Base-by-base conservation (phyloP, 2,113 vertebrate species). In the Ictalurus furcatus region DNA sequence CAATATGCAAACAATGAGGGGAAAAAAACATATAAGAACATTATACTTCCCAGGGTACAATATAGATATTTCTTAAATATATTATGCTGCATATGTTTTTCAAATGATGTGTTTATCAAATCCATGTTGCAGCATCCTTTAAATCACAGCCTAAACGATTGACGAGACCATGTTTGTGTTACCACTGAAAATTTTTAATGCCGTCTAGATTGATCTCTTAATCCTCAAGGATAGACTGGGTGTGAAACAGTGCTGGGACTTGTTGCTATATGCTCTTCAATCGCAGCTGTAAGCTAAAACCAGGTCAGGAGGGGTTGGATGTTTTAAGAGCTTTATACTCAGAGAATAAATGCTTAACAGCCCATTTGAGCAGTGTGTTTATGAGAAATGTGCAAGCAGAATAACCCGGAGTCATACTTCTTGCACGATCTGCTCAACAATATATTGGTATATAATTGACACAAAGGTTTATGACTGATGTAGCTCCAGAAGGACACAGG, bases 331-430 rank as follows among this genome's bases (percentile, higher is more conserved):
- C 63, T 82, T 82, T 44, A 17, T 88, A 30, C 13, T 61, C 44
- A 56, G 58, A 52, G 23, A 84, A 74, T 59, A 74, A 73, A 84
- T 67, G 58, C 56, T 67, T 69, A n/a, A 69, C 54, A 84, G 87
- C 8, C 54, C 25, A 73, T 59, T 74, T 88, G 12, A 48, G 34
- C 25, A 4, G 8, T 30, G 48, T n/a, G 13, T 73, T 88, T 48
- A 73, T 73, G 80, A 48, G 52, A 48, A 73, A 73, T 44, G 30
- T 40, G 9, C 87, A 58, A 52, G 19, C 48, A 56, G 76, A 69
- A 14, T 54, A 83, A 73, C 48, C 19, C 59, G 30, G 30, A 40
- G 30, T 81, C 58, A 67, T 59, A 2, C 7, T 17, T 52, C 87
- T 73, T 54, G 21, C 34, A 73, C 52, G 44, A n/a, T 23, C 65